Evolutionary conservation across 2,888 invertebrate genomes (phyloP).

Genomic region (Chesias legatella): DNA sequence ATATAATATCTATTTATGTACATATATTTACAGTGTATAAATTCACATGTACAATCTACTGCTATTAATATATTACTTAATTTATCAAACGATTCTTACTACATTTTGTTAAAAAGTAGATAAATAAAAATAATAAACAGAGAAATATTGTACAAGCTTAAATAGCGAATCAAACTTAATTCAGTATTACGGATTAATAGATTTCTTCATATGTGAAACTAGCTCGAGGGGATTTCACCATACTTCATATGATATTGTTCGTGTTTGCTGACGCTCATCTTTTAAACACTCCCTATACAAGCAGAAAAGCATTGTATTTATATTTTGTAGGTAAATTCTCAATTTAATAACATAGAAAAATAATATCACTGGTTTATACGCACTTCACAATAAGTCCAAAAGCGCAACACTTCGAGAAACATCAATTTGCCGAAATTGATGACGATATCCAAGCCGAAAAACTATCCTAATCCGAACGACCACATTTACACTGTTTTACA

Average conservation of each 20-base stretch:
- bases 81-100: conserved; percentile 7
- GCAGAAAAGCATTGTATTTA: too few species aligned
- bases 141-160: neutral
- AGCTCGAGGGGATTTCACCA: too few species aligned
- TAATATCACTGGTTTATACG: neutral
- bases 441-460: too few species aligned
- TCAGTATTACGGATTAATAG: too few species aligned
- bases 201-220: too few species aligned
- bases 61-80: conserved; percentile 20
- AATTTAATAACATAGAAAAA: neutral
- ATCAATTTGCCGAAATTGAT: neutral
- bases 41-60: conserved; percentile 22
- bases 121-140: too few species aligned
- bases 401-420: neutral
- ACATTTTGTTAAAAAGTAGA: too few species aligned
- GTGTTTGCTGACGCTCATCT: too few species aligned
- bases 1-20: conserved; percentile 60
- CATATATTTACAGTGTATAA: conserved; percentile 53
- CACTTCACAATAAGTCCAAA: neutral
- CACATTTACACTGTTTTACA: conserved; percentile 11
- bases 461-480: too few species aligned
- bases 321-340: too few species aligned
- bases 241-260: too few species aligned
- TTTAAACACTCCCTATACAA: too few species aligned
- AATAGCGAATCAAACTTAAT: neutral